Evolutionary conservation across 2,113 vertebrate species (phyloP).

Genomic region (Antennarius striatus): DNA sequence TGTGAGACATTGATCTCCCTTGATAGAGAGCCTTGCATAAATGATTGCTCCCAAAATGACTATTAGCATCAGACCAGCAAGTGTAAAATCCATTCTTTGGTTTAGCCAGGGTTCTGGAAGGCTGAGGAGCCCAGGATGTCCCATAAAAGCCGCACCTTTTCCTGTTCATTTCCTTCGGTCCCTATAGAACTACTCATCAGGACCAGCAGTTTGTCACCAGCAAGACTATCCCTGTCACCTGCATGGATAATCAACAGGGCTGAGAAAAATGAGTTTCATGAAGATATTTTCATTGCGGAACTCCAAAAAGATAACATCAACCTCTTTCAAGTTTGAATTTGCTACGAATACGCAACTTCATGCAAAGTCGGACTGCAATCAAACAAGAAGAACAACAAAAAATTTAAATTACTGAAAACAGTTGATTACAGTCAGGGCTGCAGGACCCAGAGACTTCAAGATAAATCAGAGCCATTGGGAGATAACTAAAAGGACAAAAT

Average conservation of each 20-base stretch:
- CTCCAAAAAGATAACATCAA: background rate
- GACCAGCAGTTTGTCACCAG: background rate
- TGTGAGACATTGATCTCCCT: conserved; percentile 53
- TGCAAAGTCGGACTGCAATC: no score
- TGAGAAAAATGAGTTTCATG: background rate
- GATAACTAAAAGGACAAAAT: background rate
- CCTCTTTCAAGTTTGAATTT: background rate
- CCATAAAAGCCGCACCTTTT: background rate
- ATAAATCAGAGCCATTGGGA: no score
- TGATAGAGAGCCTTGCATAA: conserved; percentile 48
- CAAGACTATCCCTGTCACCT: background rate
- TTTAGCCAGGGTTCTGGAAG: conserved; percentile 6
- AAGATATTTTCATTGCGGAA: background rate
- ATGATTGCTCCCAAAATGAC: conserved; percentile 47
- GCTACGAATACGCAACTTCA: no score
- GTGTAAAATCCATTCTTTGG: conserved; percentile 17
- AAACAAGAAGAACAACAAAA: background rate
- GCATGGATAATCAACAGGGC: background rate
- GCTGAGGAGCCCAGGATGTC: background rate
- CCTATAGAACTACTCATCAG: background rate
- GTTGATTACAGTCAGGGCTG: no score
- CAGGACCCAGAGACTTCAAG: no score
- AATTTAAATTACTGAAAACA: no score
- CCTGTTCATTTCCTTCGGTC: background rate
- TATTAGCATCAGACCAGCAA: conserved; percentile 22